Evolutionary conservation across 1,140 invertebrate genomes (phyloP), one percentile per base, ranked within the genome.

Genomic region (Drosophila obscura): DNA sequence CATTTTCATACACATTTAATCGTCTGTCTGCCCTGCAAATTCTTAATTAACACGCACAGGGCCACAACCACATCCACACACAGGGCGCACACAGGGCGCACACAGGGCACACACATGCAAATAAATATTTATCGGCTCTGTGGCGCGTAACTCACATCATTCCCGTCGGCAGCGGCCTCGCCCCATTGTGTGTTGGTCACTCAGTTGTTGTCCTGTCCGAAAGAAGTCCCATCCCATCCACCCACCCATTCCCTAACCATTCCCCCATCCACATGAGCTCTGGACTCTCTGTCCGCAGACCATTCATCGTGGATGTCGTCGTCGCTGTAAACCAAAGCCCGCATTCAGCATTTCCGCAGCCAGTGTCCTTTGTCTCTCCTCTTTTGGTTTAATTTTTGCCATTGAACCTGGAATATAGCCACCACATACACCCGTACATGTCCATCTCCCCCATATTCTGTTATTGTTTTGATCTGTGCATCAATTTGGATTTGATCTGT

Each of bases 101-200:
- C 46, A 61, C 35, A 62, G 28, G 16, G 26, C 62, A 52, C 46
- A 61, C 35, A 62, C 68, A 59, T 74, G 64, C 74, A 82, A 83
- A 82, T 82, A 83, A 83, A 82, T 82, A 78, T 82, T 83, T 82
- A 82, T 82, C 80, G 80, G 75, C 60, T 78, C 66, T 67, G 78
- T 52, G 61, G 59, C 59, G 78, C 55, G 79, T 67, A 77, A 52
- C 68, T 67, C 68, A 64, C 67, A 73, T 59, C 62, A 41, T 22
- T 19, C 16, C 39, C 13, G 9, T 51, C 44, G 24, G n/a, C 24
- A 26, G 49, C 26, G 19, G 16, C 39, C 45, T 53, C 48, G 52
- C 6, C 16, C 49, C 43, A 19, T 31, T 41, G 22, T 43, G 24
- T 28, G 28, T 65, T 46, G 56, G 41, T 35, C 35, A 39, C 35